Base-by-base conservation (phyloP, 2,888 invertebrate genomes). In the Lampropteryx suffumata region DNA sequence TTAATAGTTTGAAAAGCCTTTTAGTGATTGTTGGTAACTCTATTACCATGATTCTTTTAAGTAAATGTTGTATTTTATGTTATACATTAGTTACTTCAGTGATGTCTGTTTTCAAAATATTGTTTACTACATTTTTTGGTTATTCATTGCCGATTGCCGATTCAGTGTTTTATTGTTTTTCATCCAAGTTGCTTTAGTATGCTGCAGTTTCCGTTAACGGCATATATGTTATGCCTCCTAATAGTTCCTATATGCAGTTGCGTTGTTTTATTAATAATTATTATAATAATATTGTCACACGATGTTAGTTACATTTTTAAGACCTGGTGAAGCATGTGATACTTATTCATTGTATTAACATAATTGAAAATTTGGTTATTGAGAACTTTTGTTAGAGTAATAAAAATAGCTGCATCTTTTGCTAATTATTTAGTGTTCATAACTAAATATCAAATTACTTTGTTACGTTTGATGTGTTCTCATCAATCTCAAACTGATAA, bases 1-100 rank as follows among this genome's bases (percentile, higher is more conserved):
- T 88, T 83, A 89, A 88, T 82, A 84, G 77, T 73, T 72, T 61
- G 64, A 64, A 71, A 85, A 84, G 84, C 76, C 74, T 62, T 68
- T 53, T 70, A 67, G 53, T 71, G 61, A 66, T 70, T 65, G 24
- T 24, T 65, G 62, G 61, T 65, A 58, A 50, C 45, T 63, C 44
- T 51, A 44, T 46, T 48, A 44, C 44, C 57, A 46, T 41, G 50
- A 59, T 51, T 44, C 53, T 36, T 47, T 54, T 17, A 52, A 60
- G 30, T 55, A 55, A 50, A 41, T 55, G 35, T 50, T 45, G 50
- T 50, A 50, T 55, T 50, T 50, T 36, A 35, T 40, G 43, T 50
- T 48, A 21, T 48, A 46, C 45, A 34, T 48, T 34, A 48, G 34
- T 51, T 53, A 48, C 36, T 49, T 42, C 36, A 34, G 33, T 47